phyloP scores from a whole-genome alignment of 2,797 vertebrate genomes.

The Nasua narica region DNA sequence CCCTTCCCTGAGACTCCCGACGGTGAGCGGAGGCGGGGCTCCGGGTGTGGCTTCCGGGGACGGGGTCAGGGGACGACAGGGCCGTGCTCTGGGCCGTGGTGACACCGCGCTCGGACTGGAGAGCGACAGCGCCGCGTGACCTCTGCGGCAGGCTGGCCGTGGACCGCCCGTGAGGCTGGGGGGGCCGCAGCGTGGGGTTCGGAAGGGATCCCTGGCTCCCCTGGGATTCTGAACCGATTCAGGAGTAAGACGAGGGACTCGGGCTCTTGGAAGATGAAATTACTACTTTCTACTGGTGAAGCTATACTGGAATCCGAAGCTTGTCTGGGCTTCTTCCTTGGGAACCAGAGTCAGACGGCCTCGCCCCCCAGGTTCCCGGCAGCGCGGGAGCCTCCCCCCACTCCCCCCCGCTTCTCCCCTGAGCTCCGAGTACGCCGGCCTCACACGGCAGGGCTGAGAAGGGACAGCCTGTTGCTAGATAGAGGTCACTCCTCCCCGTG shows the following conservation, averaged over 20 bases:
- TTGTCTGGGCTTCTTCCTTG: background rate
- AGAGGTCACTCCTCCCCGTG: fast-evolving
- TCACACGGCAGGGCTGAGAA: background rate
- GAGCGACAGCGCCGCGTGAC: fast-evolving
- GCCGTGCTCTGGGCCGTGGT: fast-evolving
- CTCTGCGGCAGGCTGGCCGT: fast-evolving
- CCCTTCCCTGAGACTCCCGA: fast-evolving
- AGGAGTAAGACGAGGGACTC: background rate
- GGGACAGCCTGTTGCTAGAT: fast-evolving
- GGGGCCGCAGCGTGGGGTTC: fast-evolving
- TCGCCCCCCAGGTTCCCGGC: background rate
- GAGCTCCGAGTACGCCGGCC: fast-evolving
- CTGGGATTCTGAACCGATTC: background rate
- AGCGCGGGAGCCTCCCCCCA: fast-evolving
- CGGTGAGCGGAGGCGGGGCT: no score
- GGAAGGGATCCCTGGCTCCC: background rate
- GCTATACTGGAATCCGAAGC: fast-evolving
- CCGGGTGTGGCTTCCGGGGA: fast-evolving
- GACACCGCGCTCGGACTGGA: fast-evolving
- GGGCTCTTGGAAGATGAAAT: background rate
- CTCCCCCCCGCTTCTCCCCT: fast-evolving
- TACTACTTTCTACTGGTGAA: fast-evolving
- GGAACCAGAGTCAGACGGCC: background rate
- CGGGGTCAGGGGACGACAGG: background rate
- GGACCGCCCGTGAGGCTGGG: background rate